Conservation (phyloP, 2,797 vertebrate genomes). For the Poeciliopsis turneri region DNA sequence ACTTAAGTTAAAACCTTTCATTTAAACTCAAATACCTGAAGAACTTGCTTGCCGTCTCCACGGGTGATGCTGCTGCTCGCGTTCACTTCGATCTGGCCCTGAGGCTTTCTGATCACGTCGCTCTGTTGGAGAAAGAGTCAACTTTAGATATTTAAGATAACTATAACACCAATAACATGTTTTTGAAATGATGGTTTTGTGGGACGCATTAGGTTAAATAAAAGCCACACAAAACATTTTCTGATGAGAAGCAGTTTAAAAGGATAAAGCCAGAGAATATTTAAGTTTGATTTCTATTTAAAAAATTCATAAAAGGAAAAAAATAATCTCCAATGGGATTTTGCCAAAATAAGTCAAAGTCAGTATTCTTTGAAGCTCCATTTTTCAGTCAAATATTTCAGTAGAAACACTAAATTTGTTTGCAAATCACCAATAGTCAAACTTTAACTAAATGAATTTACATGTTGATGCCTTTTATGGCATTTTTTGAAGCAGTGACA, state of each 20-base stretch:
- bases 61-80: slow-evolving; percentile 90
- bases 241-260: background rate
- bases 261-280: background rate
- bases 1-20: background rate
- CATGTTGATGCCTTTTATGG: background rate
- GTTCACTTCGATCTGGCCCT: slow-evolving; percentile 95
- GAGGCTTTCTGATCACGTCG: slow-evolving; percentile 95
- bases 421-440: background rate
- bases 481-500: background rate
- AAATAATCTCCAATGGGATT: background rate
- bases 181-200: background rate
- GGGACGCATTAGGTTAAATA: background rate
- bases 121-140: slow-evolving; percentile 79
- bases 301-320: background rate
- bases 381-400: background rate
- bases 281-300: background rate
- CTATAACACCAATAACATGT: background rate
- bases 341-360: background rate
- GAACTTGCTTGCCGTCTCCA: slow-evolving; percentile 94
- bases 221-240: background rate
- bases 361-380: background rate
- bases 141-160: background rate
- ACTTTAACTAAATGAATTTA: background rate
- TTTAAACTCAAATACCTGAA: slow-evolving; percentile 83
- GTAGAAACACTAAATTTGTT: background rate